Evolutionary conservation across 2,888 invertebrate genomes (phyloP).

Genomic region (Cheilosia soror): DNA sequence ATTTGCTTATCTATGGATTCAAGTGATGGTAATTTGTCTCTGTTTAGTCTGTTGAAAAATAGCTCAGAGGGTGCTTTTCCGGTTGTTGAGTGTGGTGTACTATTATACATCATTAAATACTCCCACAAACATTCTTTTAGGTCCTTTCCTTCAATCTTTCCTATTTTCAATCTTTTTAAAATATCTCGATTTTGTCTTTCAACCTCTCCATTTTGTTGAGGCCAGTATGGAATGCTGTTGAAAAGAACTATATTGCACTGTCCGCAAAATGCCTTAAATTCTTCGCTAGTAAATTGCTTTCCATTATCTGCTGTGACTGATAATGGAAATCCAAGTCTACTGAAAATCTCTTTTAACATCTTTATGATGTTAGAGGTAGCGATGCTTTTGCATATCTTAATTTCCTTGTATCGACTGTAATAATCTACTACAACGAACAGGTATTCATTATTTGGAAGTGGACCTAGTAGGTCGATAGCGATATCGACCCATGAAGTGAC

Average conservation of each 20-base stretch:
- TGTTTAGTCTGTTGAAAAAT: constrained; percentile 44
- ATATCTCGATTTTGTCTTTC: constrained; percentile 55
- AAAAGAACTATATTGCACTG: constrained; percentile 59
- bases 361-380: constrained; percentile 44
- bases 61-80: constrained; percentile 47
- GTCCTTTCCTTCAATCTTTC: constrained; percentile 55
- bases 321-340: constrained; percentile 60
- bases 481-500: constrained; percentile 47
- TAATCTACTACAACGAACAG: constrained; percentile 63
- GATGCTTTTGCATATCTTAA: constrained; percentile 47
- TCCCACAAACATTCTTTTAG: constrained; percentile 29
- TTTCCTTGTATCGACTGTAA: constrained; percentile 58
- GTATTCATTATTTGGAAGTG: constrained; percentile 58
- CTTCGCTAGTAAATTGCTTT: constrained; percentile 66
- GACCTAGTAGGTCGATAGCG: constrained; percentile 51
- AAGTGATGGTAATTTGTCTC: constrained; percentile 33
- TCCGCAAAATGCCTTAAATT: constrained; percentile 66
- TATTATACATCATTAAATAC: constrained; percentile 38
- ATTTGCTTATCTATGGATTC: constrained; percentile 38
- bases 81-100: constrained; percentile 6
- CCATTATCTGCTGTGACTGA: constrained; percentile 74
- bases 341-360: constrained; percentile 55
- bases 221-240: constrained; percentile 40
- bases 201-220: constrained; percentile 62
- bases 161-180: constrained; percentile 51